phyloP scores from a whole-genome alignment of 1,140 invertebrate species.

The Drosophila yakuba region DNA sequence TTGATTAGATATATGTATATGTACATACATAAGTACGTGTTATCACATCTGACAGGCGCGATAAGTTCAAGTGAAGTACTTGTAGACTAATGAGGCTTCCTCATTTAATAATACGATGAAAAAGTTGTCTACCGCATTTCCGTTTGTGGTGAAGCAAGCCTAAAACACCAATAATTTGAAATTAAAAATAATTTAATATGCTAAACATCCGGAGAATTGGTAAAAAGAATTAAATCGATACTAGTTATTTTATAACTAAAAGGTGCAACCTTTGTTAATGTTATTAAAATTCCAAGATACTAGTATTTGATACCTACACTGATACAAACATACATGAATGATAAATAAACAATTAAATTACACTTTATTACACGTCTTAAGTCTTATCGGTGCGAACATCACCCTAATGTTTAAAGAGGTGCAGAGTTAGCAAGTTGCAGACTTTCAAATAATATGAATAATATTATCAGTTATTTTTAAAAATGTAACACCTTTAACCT shows the following conservation, averaged over 20 bases:
- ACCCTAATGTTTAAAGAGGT: constrained; percentile 8
- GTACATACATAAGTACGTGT: no score
- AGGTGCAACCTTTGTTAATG: background rate
- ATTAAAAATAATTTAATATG: no score
- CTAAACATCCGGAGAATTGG: no score
- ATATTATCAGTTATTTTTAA: no score
- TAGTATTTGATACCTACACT: no score
- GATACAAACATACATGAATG: no score
- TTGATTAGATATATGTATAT: background rate
- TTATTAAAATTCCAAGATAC: background rate
- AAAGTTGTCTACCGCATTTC: background rate
- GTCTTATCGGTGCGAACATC: background rate
- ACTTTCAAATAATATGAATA: no score
- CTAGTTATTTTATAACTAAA: background rate
- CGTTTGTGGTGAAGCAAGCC: no score
- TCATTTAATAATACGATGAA: background rate
- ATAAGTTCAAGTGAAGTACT: background rate
- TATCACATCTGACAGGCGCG: background rate
- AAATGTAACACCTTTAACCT: no score
- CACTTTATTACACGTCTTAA: background rate
- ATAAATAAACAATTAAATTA: background rate
- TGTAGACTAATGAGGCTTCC: background rate
- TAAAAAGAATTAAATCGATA: background rate
- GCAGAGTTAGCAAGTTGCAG: no score
- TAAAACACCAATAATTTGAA: no score